Evolutionary conservation across 92 coral and sea anemone species (phyloP), one percentile per base, ranked within the genome.

Genomic region (Porites divaricata): DNA sequence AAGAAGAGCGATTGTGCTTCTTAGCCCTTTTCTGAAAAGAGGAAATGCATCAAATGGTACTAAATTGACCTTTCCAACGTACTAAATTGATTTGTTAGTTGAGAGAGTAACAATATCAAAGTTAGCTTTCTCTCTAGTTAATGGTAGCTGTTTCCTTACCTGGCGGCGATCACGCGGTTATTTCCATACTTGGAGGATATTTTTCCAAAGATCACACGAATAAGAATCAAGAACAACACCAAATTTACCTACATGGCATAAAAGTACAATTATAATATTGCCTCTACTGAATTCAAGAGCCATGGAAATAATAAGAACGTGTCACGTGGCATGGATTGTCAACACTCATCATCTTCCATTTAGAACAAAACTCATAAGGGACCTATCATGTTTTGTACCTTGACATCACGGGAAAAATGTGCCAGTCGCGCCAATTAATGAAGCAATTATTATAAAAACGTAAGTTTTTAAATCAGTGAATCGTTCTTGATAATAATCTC

Each of bases 1-100:
- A 6, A 81, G 78, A 6, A 81, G 70, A 45, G 78, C 86, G 63
- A 81, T 24, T 20, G 72, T 71, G 50, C 86, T 81, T 17, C 67
- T 71, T 1, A 70, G 78, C n/a, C 86, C 78, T 81, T 48, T 57
- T 61, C 86, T 81, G 78, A 28, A 6, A 81, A 67, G 28, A 6
- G 8, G 5, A 25, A 20, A 19, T n/a, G 26, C 68, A 64, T 8
- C 62, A 56, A 56, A 8, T 56, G 17, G 17, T 12, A 56, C 13
- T 2, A 56, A 56, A 16, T 16, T 1, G 17, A 56, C 17, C 0
- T 56, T 11, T 16, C 9, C 2, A 2, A 56, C 13, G 62, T 56
- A 56, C 9, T 56, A 16, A 8, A 56, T 56, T 11, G 0, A 56
- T 16, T 16, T 56, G 2, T 56, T 56, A 56, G 9, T 11, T 12